Evolutionary conservation across 2,888 invertebrate genomes (phyloP), one percentile per base, ranked within the genome.

Genomic region (Caenorhabditis japonica): DNA sequence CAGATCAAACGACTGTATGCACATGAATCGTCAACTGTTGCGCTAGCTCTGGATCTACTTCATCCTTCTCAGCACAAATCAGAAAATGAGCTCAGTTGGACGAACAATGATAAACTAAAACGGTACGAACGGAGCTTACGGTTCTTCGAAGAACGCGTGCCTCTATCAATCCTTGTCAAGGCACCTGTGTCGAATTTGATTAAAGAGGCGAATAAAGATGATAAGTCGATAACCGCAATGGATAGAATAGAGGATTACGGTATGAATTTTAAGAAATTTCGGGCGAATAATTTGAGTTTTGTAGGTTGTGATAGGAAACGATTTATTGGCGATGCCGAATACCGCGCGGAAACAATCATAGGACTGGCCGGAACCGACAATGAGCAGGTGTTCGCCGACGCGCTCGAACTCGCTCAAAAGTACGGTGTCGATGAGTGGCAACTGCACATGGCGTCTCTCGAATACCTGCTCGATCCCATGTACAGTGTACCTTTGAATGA

Each of bases 321-420:
- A 47, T 83, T 83, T 60, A 60, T 82, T 4, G 77, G 70, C n/a
- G 82, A 83, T 36, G 49, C 64, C 0, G 68, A 72, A 25, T 83
- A 83, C 49, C 62, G 83, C 36, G 56, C 75, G 36, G 82, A 80
- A 12, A 75, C 82, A 0, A 71, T 83, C 41, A 61, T 80, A 23
- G 83, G 83, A 13, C 46, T 83, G 19, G 80, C 80, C 17, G 81
- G 81, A 72, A 79, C 75, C 3, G 77, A 75, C 4, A 78, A 73
- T n/a, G 75, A 75, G 10, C 55, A 64, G 27, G 39, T 64, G 12
- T 82, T 81, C 56, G 34, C 60, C 3, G 83, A 83, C 47, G 79
- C 82, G 5, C 21, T 80, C 3, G 76, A 76, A 39, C 52, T 83
- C 36, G 83, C 82, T 7, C 30, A 59, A 7, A 66, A 75, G 36